Evolutionary conservation across 2,888 invertebrate species (phyloP).

Genomic region (Platerodrilus igneus): DNA sequence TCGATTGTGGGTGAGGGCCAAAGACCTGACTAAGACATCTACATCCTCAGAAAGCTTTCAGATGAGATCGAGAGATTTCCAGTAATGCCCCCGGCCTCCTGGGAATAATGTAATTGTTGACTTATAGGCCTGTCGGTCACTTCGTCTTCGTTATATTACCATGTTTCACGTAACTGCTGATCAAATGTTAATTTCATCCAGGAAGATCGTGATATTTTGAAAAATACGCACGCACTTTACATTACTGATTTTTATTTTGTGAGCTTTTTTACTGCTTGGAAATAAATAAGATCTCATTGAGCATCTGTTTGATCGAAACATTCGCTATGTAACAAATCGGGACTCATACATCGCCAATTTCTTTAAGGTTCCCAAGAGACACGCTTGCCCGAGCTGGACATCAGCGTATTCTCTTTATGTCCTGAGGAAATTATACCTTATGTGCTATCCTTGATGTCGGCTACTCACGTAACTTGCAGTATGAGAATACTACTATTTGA

Average conservation of each 20-base stretch:
- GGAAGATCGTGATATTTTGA: neutral
- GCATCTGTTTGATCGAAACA: constrained; percentile 38
- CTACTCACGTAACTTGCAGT: constrained; percentile 37
- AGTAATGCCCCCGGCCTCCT: constrained; percentile 29
- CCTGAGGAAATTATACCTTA: constrained; percentile 48
- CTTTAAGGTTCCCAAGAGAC: constrained; percentile 44
- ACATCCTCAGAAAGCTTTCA: constrained; percentile 28
- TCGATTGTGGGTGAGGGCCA: constrained; percentile 42
- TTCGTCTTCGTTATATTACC: constrained; percentile 35
- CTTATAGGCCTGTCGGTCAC: constrained; percentile 44
- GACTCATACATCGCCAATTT: constrained; percentile 49
- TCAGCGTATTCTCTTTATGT: constrained; percentile 50
- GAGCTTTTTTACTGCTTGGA: constrained; percentile 7
- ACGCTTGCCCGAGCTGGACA: constrained; percentile 40
- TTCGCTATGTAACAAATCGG: constrained; percentile 45
- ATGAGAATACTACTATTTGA: constrained; percentile 37
- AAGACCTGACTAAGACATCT: constrained; percentile 42
- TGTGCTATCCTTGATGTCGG: constrained; percentile 38
- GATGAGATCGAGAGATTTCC: constrained; percentile 30
- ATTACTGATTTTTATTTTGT: constrained; percentile 17
- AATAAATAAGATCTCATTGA: constrained; percentile 26
- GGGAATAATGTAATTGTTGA: constrained; percentile 46
- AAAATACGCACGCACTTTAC: constrained; percentile 4
- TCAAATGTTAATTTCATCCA: constrained; percentile 17
- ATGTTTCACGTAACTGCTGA: constrained; percentile 24